Percentiles rank a stretch among this genome's conserved stretches.
Conservation (phyloP, 2,113 vertebrate genomes). For the Protobothrops mucrosquamatus region DNA sequence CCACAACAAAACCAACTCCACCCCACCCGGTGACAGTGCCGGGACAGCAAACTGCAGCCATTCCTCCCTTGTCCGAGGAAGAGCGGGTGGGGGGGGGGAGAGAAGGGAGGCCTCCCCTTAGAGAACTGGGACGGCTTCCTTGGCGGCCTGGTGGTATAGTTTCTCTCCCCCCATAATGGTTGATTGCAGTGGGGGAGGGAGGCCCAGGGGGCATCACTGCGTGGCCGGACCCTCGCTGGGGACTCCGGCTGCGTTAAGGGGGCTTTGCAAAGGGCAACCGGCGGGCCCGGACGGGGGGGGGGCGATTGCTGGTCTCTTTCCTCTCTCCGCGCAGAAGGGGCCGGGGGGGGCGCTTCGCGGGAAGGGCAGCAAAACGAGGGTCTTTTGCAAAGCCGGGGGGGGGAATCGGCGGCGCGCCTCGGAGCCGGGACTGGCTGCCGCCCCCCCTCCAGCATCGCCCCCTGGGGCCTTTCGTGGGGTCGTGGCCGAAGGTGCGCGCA, state of each 20-base stretch:
- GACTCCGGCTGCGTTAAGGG: neutral
- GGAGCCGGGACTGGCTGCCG: neutral
- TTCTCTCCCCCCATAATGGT: neutral
- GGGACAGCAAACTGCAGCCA: neutral
- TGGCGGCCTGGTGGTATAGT: neutral
- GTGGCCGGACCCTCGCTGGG: neutral
- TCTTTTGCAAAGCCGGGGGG: neutral
- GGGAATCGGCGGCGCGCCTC: neutral
- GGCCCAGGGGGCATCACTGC: too few relatives aligned
- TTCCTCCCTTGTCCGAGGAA: too few relatives aligned
- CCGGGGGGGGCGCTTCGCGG: too few relatives aligned
- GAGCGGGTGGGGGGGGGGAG: too few relatives aligned
- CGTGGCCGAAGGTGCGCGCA: too few relatives aligned
- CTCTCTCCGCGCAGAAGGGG: neutral
- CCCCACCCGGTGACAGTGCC: neutral
- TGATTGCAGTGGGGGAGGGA: too few relatives aligned
- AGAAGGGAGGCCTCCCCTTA: too few relatives aligned
- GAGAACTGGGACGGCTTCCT: neutral
- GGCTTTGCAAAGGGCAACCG: neutral
- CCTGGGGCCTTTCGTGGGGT: neutral
- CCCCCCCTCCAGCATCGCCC: neutral
- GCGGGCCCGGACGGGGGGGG: too few relatives aligned
- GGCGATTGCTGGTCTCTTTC: too few relatives aligned
- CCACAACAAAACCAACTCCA: neutral
- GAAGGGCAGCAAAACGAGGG: too few relatives aligned